Evolutionary conservation across 2,888 invertebrate genomes (phyloP).

Genomic region (Phalera bucephala): DNA sequence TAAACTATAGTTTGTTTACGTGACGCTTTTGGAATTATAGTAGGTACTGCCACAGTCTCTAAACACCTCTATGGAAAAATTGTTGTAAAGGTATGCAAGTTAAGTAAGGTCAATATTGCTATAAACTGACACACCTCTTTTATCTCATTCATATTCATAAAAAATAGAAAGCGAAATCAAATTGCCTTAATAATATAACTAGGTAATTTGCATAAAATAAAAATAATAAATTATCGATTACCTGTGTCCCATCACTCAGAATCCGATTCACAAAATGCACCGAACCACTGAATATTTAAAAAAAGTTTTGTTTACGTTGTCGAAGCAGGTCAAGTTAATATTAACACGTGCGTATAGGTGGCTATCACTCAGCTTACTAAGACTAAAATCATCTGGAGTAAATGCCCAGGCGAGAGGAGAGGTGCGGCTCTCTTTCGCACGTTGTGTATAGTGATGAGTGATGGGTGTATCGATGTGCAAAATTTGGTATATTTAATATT

Average conservation of each 20-base stretch:
- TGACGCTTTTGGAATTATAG: no score
- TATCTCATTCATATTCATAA: no score
- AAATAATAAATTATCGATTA: conserved; percentile 19
- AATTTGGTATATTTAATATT: conserved; percentile 8
- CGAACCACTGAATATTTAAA: conserved; percentile 20
- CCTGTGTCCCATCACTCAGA: conserved; percentile 32
- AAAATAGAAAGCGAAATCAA: no score
- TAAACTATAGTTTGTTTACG: no score
- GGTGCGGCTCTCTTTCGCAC: conserved; percentile 61
- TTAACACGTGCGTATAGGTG: conserved; percentile 45
- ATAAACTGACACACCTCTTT: no score
- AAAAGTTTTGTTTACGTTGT: conserved; percentile 47
- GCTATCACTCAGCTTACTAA: conserved; percentile 57
- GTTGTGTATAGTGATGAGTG: conserved; percentile 37
- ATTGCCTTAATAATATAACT: no score
- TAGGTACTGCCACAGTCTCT: no score
- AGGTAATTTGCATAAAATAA: background rate
- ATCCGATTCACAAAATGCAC: conserved; percentile 37
- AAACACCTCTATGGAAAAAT: no score
- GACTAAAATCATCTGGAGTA: conserved; percentile 48
- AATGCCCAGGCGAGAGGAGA: conserved; percentile 43
- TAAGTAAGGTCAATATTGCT: no score
- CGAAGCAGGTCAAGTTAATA: conserved; percentile 44
- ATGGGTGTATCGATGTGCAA: conserved; percentile 17
- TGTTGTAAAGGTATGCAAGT: no score